Evolutionary conservation across 2,113 vertebrate species (phyloP), one percentile per base, ranked within the genome.

Genomic region (Regulus satrapa): DNA sequence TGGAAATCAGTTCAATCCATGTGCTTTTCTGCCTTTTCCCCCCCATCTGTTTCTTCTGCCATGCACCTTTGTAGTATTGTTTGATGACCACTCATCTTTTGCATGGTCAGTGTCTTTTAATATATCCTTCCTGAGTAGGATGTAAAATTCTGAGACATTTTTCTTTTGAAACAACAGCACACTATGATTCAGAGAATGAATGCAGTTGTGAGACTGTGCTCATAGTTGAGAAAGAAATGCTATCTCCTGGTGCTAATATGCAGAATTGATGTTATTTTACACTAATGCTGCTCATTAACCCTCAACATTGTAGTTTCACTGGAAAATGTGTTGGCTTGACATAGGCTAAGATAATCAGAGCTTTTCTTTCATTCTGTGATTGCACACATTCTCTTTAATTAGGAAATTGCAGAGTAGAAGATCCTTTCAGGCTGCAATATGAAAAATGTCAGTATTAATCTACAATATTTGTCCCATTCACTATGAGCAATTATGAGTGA

Each of bases 361-460:
- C 34, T 84, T 94, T 90, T 92, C 72, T 74, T 94, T 94, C 59
- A 74, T 74, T 80, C 68, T 81, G 31, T 93, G 91, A 94, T 96
- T 94, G 83, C 79, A 67, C 68, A 56, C 76, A 92, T 95, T 79
- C 84, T 85, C 38, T 88, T 95, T 92, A 90, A 97, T 95, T 95
- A 91, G 80, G 59, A 94, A 94, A 96, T 93, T 92, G 74, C 73
- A 86, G 59, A 67, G 68, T 77, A 71, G 91, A 84, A 84, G 59
- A 88, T 95, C 40, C 51, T 94, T 94, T 96, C 76, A 94, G 63
- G 32, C 92, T 71, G 68, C 88, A 89, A 18, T 91, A 80, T 84
- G 68, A 91, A 95, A 85, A 94, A 91, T 74, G 36, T 94, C 52
- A 51, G 32, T 94, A 94, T 92, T 92, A 93, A 88, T 95, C 48